Percentiles rank a stretch among this genome's conserved stretches.
phyloP scores from a whole-genome alignment of 2,888 invertebrate genomes.

The Acleris sparsana region DNA sequence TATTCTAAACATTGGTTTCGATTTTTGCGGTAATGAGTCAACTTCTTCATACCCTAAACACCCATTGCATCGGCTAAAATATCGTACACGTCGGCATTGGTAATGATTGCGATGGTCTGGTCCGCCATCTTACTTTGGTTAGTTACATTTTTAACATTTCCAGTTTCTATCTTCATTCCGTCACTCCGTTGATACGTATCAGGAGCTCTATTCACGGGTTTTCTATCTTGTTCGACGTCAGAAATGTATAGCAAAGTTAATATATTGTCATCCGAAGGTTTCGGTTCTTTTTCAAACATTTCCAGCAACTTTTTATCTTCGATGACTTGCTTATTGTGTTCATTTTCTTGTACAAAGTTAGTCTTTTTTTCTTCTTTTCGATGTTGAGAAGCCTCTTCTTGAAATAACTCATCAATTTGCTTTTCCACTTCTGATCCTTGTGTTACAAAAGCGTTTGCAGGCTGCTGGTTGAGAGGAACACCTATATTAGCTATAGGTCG shows the following conservation, averaged over 20 bases:
- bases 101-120: conserved; percentile 20
- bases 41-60: not conserved
- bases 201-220: not conserved
- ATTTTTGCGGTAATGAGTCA: no score
- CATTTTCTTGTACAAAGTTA: conserved; percentile 30
- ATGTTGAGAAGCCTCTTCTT: conserved; percentile 47
- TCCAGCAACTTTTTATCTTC: conserved; percentile 46
- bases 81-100: conserved; percentile 44
- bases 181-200: not conserved
- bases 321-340: conserved; percentile 43
- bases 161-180: conserved; percentile 14
- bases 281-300: conserved; percentile 46
- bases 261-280: conserved; percentile 28
- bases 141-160: not conserved
- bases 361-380: conserved; percentile 49
- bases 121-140: not conserved
- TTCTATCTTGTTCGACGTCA: not conserved
- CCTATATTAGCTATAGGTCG: no score
- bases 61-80: conserved; percentile 44
- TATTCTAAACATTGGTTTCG: no score
- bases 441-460: not conserved
- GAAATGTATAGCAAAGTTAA: conserved; percentile 16
- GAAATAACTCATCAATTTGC: conserved; percentile 23
- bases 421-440: not conserved
- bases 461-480: no score